Evolutionary conservation across 2,113 vertebrate genomes (phyloP), one percentile per base, ranked within the genome.

Genomic region (Notothenia rossii): DNA sequence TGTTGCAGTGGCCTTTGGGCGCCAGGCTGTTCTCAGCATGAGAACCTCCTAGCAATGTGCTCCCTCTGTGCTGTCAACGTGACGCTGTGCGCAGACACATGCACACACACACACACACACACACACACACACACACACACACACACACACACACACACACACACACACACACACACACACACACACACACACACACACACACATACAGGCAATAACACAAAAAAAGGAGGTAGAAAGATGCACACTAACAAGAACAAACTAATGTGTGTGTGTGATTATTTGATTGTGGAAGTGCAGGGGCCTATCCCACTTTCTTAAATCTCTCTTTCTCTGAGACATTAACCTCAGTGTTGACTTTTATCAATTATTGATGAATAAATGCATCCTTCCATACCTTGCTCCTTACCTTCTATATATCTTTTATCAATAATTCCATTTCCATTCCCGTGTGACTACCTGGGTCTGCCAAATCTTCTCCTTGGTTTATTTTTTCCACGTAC

Each of bases 1-100:
- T 79, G 84, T 62, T 85, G 79, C 86, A 65, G 74, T 93, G 90
- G 89, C 91, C 88, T 93, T 94, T 94, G 87, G 85, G 81, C 69
- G 87, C 55, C 82, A 84, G 90, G 84, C 88, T 88, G 79, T 79
- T 89, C 90, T 70, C 93, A 93, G 91, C 88, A 68, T 82, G 91
- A 90, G 50, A 65, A 83, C 69, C 89, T 91, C 80, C 80, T 22
- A 88, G 88, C 81, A 87, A 76, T 87, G 77, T 49, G 11, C 81
- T 87, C 87, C 90, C 86, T 75, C 80, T 84, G 86, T 4, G 67
- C 81, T 72, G 77, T 81, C 89, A 88, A 86, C 71, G 12, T 80
- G 92, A 84, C 15, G 36, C 75, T 55, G 56, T 76, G n/a, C 76
- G 62, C 72, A 72, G 76, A 79, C 33, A 77, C 17, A 53, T 6